Evolutionary conservation across 2,113 vertebrate species (phyloP).

Genomic region (Anhinga rufa): DNA sequence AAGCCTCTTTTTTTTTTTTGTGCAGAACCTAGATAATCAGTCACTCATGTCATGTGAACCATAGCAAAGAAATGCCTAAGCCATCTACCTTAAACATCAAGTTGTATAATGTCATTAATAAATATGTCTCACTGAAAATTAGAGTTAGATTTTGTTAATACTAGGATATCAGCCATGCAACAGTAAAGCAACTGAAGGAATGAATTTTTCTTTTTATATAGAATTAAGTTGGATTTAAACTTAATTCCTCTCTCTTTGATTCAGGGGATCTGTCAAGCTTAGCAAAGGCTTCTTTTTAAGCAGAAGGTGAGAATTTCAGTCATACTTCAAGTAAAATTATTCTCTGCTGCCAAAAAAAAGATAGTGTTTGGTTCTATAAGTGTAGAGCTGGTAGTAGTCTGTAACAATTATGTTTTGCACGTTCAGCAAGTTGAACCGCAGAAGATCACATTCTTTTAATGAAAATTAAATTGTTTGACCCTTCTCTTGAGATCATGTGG

Average conservation of each 20-base stretch:
- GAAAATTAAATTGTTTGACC: not conserved
- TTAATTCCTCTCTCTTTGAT: not conserved
- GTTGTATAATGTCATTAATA: slow-evolving; percentile 31
- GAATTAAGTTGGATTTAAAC: slow-evolving; percentile 11
- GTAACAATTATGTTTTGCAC: not conserved
- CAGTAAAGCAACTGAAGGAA: not conserved
- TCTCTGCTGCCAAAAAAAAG: not conserved
- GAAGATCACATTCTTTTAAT: not conserved
- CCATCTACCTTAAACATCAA: not conserved
- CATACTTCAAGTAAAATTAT: not conserved
- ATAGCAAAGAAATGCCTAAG: not conserved
- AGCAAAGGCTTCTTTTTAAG: not conserved
- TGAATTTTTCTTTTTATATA: not conserved
- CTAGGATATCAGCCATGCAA: not conserved
- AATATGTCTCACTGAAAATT: not conserved
- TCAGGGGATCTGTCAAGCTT: not conserved
- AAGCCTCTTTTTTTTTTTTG: not conserved
- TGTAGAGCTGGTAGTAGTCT: not conserved
- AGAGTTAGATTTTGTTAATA: slow-evolving; percentile 34
- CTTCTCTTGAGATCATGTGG: not conserved
- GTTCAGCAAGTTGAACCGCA: not conserved
- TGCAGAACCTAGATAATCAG: not conserved
- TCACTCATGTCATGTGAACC: not conserved
- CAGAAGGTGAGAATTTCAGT: not conserved
- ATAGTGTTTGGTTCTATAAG: not conserved